Base-by-base conservation (phyloP, 2,113 vertebrate genomes). In the Pseudonaja textilis region DNA sequence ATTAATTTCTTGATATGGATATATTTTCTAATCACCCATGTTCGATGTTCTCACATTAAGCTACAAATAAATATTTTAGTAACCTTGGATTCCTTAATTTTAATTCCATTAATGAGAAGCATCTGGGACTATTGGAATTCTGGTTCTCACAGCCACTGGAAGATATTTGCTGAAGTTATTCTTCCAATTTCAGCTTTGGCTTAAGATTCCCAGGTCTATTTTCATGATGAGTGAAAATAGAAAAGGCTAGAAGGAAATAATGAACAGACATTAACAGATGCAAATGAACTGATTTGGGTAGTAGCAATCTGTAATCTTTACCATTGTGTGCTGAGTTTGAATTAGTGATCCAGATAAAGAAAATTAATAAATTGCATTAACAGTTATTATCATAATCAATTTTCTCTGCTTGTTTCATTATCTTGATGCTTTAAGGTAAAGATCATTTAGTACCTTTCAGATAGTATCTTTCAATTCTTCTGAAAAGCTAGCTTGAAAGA, bases 21-120 rank as follows among this genome's bases (percentile, higher is more conserved):
- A 59, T 54, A 59, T 69, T 59, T n/a, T 88, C 45, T 54, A 54
- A 59, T 54, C 45, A 29, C 42, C 6, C 34, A 56, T 85, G 90
- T 25, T 85, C 34, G 14, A 9, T 69, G 85, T 39, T 56, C 55
- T 91, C 39, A 57, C 45, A 50, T 88, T 52, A 12, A 88, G 86
- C 34, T 87, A 54, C 22, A 88, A 50, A 23, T 92, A 88, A 92
- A 92, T 92, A 92, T 92, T 92, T 88, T 92, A 59, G 86, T 88
- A 88, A 92, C 91, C 57, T 92, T 92, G 91, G 59, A 54, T 88
- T 92, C 86, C 47, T 69, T 64, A 59, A 23, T 88, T 88, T n/a
- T 88, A 25, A 54, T 92, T 88, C n/a, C 45, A 88, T 25, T 5
- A 92, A 26, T 23, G 87, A 86, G 47, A 54, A 47, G 45, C 57